Evolutionary conservation across 2,797 vertebrate genomes (phyloP), one percentile per base, ranked within the genome.

Genomic region (Phalanger gymnotis): DNA sequence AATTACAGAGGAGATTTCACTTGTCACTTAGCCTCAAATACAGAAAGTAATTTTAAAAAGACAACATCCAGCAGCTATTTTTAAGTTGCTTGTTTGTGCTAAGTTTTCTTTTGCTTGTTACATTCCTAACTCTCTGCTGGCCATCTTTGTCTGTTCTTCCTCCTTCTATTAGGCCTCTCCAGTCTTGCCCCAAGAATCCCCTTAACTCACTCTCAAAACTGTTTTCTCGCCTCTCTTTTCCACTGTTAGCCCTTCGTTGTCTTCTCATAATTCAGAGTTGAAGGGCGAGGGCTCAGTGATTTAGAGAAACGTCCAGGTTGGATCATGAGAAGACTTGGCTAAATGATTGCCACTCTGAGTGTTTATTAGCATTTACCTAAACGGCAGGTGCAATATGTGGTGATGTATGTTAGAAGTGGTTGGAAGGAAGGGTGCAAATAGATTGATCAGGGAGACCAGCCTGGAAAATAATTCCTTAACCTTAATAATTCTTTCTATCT

Each of bases 1-100:
- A 97, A 98, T 98, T 98, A 97, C 94, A 97, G 97, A 97, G 97
- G 96, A 96, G 97, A 97, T 97, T 97, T 98, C 97, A 96, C 97
- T 97, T 97, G 97, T 97, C 96, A 97, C 97, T 97, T 97, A 92
- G 94, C 92, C 92, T 98, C 97, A 96, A 97, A 97, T 97, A 97
- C 97, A 98, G 97, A 97, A 98, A 97, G 96, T 96, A 96, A 97
- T 98, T 97, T 98, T 96, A 96, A 97, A 97, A 98, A 97, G 97
- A 97, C 97, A 96, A 95, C 97, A 94, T 95, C 4, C 9, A 97
- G 90, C 95, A 56, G 56, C 94, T 98, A 98, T 98, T 97, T 98
- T 98, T 96, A 95, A 95, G 96, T 96, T 95, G 91, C 95, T 95
- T 97, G 97, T 98, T 97, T 98, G 96, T 97, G 97, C 97, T 97